Evolutionary conservation across 2,888 invertebrate genomes (phyloP), one percentile per base, ranked within the genome.

Genomic region (Seira musarum): DNA sequence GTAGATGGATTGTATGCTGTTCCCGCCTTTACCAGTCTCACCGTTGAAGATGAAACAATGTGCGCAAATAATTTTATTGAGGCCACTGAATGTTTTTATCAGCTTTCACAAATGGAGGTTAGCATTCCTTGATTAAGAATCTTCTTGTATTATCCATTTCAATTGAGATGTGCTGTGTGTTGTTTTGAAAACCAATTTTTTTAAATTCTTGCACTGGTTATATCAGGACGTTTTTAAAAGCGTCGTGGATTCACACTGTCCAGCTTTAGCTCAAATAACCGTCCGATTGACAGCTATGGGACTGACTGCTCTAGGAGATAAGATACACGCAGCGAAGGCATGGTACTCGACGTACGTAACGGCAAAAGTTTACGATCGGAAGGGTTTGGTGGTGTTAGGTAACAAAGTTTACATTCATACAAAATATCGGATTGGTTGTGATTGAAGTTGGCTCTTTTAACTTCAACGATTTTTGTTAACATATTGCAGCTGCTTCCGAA

Each of bases 361-460:
- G 22, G 69, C 79, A 2, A 82, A 70, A 17, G 19, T 79, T 19
- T 82, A 71, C 35, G 82, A 79, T 25, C 65, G 70, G 22, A 82
- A 79, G 35, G 82, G 82, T 25, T 49, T 79, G 1, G 35, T 79
- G 22, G 70, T 82, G 8, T 61, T 82, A n/a, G 73, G 81, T 81
- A 73, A 66, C 70, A 35, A 5, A 73, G 30, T 24, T 17, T 19
- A 61, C 25, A 30, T 15, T 30, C n/a, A 35, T 70, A 30, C 30
- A 30, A 2, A 30, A 30, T 30, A 5, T 8, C 30, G 30, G 30
- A 5, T 8, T 30, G 30, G 2, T 30, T 5, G 30, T 8, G 2
- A 30, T 30, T 30, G 2, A 30, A 30, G 30, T 2, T 30, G 30
- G 8, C 8, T 10, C 19, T 63, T 63, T 2, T 30, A 30, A 5